Evolutionary conservation across 2,888 invertebrate species (phyloP), one percentile per base, ranked within the genome.

Genomic region (Aporophyla nigra): DNA sequence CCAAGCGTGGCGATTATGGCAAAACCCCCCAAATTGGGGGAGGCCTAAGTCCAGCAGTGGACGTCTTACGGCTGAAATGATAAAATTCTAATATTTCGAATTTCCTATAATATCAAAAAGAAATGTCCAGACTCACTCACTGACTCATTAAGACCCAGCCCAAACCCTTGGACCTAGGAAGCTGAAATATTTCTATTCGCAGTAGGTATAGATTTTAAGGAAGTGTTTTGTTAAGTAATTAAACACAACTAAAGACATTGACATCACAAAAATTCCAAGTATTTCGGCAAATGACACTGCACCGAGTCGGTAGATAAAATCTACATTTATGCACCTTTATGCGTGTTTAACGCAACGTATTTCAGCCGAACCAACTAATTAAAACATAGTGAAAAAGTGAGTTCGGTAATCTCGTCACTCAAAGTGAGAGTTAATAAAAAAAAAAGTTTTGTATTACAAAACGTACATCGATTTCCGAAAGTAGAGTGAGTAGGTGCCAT

Each of bases 401-500:
- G 61, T 59, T 74, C 61, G 53, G 33, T 76, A 74, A 74, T 71
- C 65, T 80, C 65, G 49, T 58, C 67, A 62, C n/a, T 56, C 67
- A 54, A 61, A 65, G 14, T 49, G 54, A 19, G 65, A 72, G 56
- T 75, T 54, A 58, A 49, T 53, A 68, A 80, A 80, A 84, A 80
- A 84, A 76, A 68, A 40, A 74, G 54, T 65, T 53, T 69, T 56
- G 19, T 54, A 77, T 82, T 86, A 70, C 81, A 74, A 77, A 79
- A 87, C 24, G 67, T 53, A 82, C 79, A 79, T 83, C 75, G 84
- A 81, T 88, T 84, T 83, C 84, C 74, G 85, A 90, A 90, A 90
- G 83, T 83, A 61, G 77, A 71, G 71, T 85, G 77, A 69, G 87
- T 88, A 84, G 79, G 78, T 86, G 82, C 84, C 72, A 89, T 88